Base-by-base conservation (phyloP, 2,113 vertebrate species). In the Willisornis vidua region DNA sequence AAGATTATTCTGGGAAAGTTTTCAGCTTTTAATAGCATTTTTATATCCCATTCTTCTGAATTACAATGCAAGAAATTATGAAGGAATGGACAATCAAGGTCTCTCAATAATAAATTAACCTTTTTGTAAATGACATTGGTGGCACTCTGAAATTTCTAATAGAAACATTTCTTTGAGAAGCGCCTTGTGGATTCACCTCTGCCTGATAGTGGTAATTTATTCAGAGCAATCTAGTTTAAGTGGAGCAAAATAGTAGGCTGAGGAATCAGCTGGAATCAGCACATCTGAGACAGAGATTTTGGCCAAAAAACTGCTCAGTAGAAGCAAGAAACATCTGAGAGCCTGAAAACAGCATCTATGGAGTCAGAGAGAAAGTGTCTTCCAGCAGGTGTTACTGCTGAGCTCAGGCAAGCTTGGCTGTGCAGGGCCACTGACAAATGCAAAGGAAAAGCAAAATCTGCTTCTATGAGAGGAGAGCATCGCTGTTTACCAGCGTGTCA, bases 21-120 rank as follows among this genome's bases (percentile, higher is more conserved):
- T 95, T 88, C 16, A 24, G 65, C 58, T 93, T 96, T 92, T 93
- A 96, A 72, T 90, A 88, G 49, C 39, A 26, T 74, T 87, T 66
- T 83, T 92, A 41, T 66, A 28, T 87, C 67, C 46, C 39, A 51
- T 94, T 89, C 70, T 70, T 96, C 78, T 68, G 28, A 92, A 72
- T 97, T 94, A 58, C 63, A 58, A n/a, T 79, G 20, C 57, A 65
- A 90, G 90, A 43, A n/a, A 19, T 55, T 89, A 65, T 18, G 71
- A 77, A 83, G 43, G 52, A 90, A 57, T 41, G 59, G 85, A 63
- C 61, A 91, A 71, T 79, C 68, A 35, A 83, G 52, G 58, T 96
- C 70, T 93, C 88, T 82, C 55, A 39, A 35, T 94, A 85, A 96
- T 97, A 94, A 94, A 88, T 97, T 93, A 96, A 96, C 83, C 77